Base-by-base conservation (phyloP, 2,888 invertebrate species). In the Trichogramma dendrolimi region DNA sequence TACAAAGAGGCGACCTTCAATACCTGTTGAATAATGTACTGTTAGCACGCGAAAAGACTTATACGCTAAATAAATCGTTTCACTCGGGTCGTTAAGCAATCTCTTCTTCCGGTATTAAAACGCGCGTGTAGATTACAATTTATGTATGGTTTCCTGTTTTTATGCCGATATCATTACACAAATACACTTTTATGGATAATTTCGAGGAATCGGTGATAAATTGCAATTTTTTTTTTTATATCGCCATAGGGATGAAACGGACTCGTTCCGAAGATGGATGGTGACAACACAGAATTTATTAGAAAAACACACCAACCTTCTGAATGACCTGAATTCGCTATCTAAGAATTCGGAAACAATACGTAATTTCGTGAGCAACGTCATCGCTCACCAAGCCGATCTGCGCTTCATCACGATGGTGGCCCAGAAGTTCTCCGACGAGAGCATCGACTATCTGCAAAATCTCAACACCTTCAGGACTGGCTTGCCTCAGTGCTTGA, bases 331-430 rank as follows among this genome's bases (percentile, higher is more conserved):
- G 68, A 87, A 88, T 70, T 85, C 87, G 59, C 77, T 92, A 38
- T 83, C 86, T 50, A 84, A 84, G 7, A 89, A 89, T 74, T 85
- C 87, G 40, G 92, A 94, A 68, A 86, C 88, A n/a, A 90, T 91
- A 5, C 85, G 92, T 44, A 94, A 93, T 72, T 93, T 95, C 78
- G 91, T 94, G 42, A 91, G 90, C 67, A 95, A 95, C 79, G 94
- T 97, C 4, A 94, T 96, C 73, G 91, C 94, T 0, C 96, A 96
- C 76, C 96, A 96, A 79, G 97, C 95, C 0, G 97, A 97, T 80
- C 81, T 96, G 42, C 83, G 96, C 62, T 97, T 96, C 80, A 94
- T 97, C 70, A 94, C 94, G 4, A 95, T 96, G 92, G 90, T 95
- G 1, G 94, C 94, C 1, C 95, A 96, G 81, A 96, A 95, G 80